Evolutionary conservation across 2,113 vertebrate genomes (phyloP).

Genomic region (Cyrtonyx montezumae): DNA sequence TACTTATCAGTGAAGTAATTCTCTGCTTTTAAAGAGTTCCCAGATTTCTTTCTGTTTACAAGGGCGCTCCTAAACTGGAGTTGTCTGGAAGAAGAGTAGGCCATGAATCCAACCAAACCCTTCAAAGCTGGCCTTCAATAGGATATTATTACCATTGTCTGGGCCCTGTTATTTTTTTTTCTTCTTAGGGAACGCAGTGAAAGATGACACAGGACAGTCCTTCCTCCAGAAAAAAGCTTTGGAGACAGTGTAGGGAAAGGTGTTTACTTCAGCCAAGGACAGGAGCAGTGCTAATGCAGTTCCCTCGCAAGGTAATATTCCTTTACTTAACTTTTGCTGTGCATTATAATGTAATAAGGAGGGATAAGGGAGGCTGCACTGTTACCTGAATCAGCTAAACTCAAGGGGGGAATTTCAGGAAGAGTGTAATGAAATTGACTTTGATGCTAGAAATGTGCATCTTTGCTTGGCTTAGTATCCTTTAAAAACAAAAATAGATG

Average conservation of each 20-base stretch:
- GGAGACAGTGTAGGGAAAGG: neutral
- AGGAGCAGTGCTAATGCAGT: neutral
- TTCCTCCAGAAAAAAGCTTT: slow-evolving; percentile 29
- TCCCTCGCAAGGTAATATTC: neutral
- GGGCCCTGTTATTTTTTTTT: neutral
- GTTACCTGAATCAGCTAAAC: rapidly evolving
- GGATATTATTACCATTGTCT: neutral
- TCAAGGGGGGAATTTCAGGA: neutral
- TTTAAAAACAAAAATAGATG: neutral
- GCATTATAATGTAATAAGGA: neutral
- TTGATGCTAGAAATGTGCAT: neutral
- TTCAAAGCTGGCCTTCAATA: neutral
- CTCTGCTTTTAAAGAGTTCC: neutral
- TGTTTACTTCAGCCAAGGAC: slow-evolving; percentile 13
- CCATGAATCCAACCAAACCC: neutral
- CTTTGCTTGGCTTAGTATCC: neutral
- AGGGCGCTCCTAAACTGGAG: neutral
- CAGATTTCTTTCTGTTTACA: slow-evolving; percentile 18
- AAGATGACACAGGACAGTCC: neutral
- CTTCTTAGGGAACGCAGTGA: neutral
- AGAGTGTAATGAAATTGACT: neutral
- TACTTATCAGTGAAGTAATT: neutral
- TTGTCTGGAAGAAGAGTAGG: neutral
- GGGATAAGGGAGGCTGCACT: neutral
- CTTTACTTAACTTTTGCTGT: neutral